Conservation (phyloP, 2,888 invertebrate species). For the Platycheirus albimanus region DNA sequence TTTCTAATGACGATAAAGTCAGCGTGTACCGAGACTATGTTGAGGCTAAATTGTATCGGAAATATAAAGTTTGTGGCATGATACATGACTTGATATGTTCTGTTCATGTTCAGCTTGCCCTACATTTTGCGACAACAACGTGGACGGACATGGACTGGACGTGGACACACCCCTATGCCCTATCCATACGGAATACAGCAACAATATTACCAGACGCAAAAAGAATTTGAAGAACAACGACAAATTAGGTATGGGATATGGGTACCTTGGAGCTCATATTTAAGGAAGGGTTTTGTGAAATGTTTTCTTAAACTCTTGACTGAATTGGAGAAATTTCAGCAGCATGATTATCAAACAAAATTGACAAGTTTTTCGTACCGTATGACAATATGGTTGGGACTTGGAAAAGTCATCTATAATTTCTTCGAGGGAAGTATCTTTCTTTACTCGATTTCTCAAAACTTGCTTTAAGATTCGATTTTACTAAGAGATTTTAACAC, state of each 20-base stretch:
- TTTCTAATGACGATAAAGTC: slow-evolving; percentile 25
- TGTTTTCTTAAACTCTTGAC: too few species aligned
- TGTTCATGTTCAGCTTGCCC: slow-evolving; percentile 2
- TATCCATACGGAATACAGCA: not conserved
- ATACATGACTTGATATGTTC: slow-evolving; percentile 25
- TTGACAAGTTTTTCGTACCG: too few species aligned
- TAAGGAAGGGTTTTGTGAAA: too few species aligned
- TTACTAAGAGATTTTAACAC: too few species aligned
- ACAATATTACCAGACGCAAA: slow-evolving; percentile 4
- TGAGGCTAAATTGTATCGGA: slow-evolving; percentile 38
- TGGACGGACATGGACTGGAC: not conserved
- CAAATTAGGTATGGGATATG: too few species aligned
- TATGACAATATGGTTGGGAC: too few species aligned
- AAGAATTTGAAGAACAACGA: not conserved
- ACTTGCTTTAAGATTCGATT: too few species aligned
- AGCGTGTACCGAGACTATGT: slow-evolving; percentile 6
- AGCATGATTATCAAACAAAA: too few species aligned
- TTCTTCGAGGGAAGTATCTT: too few species aligned
- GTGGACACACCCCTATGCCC: slow-evolving; percentile 18
- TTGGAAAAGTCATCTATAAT: too few species aligned
- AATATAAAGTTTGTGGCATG: slow-evolving; percentile 30
- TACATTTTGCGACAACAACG: not conserved
- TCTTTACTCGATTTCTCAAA: too few species aligned
- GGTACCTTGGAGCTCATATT: not conserved
- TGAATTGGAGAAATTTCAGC: too few species aligned